Evolutionary conservation across 2,888 invertebrate species (phyloP), one percentile per base, ranked within the genome.

Genomic region (Microdon myrmicae): DNA sequence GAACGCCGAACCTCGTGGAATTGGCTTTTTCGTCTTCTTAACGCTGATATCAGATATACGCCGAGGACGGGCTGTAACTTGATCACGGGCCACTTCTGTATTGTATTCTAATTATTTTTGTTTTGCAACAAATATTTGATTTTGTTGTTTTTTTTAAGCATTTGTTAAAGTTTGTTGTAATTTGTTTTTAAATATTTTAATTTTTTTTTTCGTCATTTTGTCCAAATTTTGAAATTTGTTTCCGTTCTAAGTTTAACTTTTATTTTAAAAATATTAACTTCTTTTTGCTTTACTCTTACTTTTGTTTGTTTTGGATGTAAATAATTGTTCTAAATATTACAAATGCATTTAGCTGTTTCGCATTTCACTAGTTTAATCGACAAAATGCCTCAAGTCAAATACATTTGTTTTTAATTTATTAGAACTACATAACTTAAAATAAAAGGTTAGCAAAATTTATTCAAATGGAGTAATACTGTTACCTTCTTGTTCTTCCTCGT

Each of bases 1-100:
- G 84, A 96, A 89, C 74, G 96, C 91, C 79, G 89, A 88, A 75
- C 90, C 92, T 79, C 89, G 88, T 70, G 96, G 96, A 76, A 96
- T 92, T 72, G 94, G 93, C 82, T 92, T 92, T 82, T 88, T 86
- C 82, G 89, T 88, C 83, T 89, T 89, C 81, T 87, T 86, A 77
- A 90, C 87, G 83, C 90, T 89, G 76, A 92, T 84, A 81, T 93
- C 92, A 67, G 94, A 94, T 81, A 94, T 85, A 68, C 94, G 86
- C 69, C 93, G 84, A 69, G 94, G 94, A 71, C 92, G 84, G 72
- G 92, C 92, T 69, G 89, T 79, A 67, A 76, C 75, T 56, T 79
- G 80, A 55, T 75, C 79, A 22, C 75, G 81, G 68, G 81, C 83
- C 67, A 79, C 82, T 69, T 81, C 80, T 61, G 81, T 73, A 59